These are phyloP conservation scores for Uloborus plumipes DNA, from an alignment of 2,888 invertebrate genomes.

Conservation along the genomic window DNA sequence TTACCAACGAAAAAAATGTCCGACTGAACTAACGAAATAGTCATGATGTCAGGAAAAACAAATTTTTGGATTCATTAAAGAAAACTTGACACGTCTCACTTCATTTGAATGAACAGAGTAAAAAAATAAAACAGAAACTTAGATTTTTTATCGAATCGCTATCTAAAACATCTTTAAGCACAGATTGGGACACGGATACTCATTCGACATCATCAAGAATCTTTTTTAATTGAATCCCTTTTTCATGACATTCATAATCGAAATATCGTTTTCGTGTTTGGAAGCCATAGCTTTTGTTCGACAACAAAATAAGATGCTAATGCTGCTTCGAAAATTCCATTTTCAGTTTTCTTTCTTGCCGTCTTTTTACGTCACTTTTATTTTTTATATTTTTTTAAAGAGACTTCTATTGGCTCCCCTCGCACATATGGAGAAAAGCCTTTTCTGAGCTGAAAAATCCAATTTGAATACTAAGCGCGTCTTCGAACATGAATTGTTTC, in stretches of 20 bases:
- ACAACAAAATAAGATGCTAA: conserved; percentile 32
- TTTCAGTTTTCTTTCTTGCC: conserved; percentile 1
- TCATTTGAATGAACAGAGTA: too few relatives aligned
- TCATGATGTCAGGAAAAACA: too few relatives aligned
- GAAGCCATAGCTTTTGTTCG: too few relatives aligned
- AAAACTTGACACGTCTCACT: too few relatives aligned
- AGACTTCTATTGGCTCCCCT: conserved; percentile 6
- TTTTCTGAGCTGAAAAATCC: conserved; percentile 17
- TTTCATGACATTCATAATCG: not conserved
- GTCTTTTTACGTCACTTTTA: conserved; percentile 5
- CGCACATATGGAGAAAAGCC: not conserved
- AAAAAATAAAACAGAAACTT: too few relatives aligned
- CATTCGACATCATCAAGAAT: not conserved
- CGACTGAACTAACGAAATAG: too few relatives aligned
- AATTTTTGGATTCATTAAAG: too few relatives aligned
- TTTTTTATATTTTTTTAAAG: too few relatives aligned
- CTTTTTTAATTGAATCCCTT: not conserved
- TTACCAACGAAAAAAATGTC: too few relatives aligned
- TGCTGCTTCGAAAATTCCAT: conserved; percentile 35
- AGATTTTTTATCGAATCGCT: too few relatives aligned
- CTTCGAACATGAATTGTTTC: conserved; percentile 6
- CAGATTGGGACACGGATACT: too few relatives aligned
- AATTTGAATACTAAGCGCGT: conserved; percentile 42
- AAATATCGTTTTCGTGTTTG: not conserved
- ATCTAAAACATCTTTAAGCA: too few relatives aligned